Evolutionary conservation across 2,797 vertebrate species (phyloP), one percentile per base, ranked within the genome.

Genomic region (Ctenopoma kingsleyae): DNA sequence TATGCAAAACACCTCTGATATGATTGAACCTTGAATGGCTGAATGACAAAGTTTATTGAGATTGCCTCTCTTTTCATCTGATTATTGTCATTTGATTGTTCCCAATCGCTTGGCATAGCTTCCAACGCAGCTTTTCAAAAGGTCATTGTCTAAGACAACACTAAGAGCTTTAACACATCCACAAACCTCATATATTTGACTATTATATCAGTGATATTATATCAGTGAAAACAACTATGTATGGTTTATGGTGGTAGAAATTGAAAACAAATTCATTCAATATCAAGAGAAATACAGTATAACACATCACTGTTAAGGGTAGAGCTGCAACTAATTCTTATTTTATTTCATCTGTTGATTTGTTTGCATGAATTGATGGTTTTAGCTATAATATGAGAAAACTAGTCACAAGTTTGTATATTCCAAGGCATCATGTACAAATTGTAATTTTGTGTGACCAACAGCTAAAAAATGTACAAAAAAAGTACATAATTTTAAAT

Each of bases 1-100:
- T 96, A 96, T 97, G 96, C 94, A 96, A 96, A 97, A 95, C 89
- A 90, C 93, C 90, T 84, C 78, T 93, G 93, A 95, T 94, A 95
- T 94, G 91, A 95, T 88, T 91, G 88, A 93, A 90, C 89, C 87
- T 86, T 93, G 88, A 93, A 93, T 91, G 85, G 78, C 77, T 90
- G 91, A 94, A 93, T 67, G 90, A 94, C 89, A 94, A 91, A 83
- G 76, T 93, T 95, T 95, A 93, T 91, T 93, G 92, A 93, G 93
- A 93, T 92, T 56, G 86, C 83, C 54, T 83, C 81, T 87, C 89
- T 85, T 92, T 89, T 90, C 78, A 88, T 90, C 86, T 81, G 82
- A 91, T 93, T 87, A 91, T 91, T 89, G 88, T 91, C 84, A 88
- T 89, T 86, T 85, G 81, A 91, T 86, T 88, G 83, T 92, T 91